Evolutionary conservation across 1,140 invertebrate species (phyloP), one percentile per base, ranked within the genome.

Genomic region (Anastrepha obliqua): DNA sequence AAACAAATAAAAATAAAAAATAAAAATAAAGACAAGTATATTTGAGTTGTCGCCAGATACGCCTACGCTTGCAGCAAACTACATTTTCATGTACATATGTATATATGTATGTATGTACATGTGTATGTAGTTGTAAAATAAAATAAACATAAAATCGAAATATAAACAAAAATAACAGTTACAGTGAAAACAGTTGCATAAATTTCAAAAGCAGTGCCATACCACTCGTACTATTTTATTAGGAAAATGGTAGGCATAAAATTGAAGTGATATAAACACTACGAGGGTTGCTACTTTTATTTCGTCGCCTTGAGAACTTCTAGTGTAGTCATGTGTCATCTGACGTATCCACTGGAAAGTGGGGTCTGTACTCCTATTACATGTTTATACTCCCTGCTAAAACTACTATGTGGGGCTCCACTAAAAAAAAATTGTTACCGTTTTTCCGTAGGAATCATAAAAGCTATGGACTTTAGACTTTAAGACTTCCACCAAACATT

Each of bases 261-360:
- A 67, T 67, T 67, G 29, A 67, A 67, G 65, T 67, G 65, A 67
- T 29, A 67, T 42, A 2, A 42, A 67, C 65, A 67, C 65, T 13
- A 67, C 65, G 29, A 67, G 29, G 55, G 7, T 8, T 58, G 29
- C 29, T 39, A 39, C 65, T 67, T 29, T 0, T 29, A 29, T 29
- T 29, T 29, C 29, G n/a, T 29, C 29, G 29, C 29, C 29, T 29
- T 29, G 29, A 1, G 29, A 29, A 29, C 29, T 29, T 29, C 29
- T 29, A 29, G 29, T 29, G 29, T 29, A 29, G 29, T 29, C 29
- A 29, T 29, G 29, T 29, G 29, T 0, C 29, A 29, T 29, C 29
- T 29, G 29, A 29, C 29, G 29, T 29, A 29, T 29, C 0, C 29
- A 29, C 1, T 29, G 29, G 29, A 29, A 29, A 29, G 29, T 29